A percentile compares a stretch with the other conserved stretches of the same genome.
These are phyloP conservation scores for Ailurus styani DNA, from an alignment of 2,113 vertebrate species.

Conservation along the genomic window DNA sequence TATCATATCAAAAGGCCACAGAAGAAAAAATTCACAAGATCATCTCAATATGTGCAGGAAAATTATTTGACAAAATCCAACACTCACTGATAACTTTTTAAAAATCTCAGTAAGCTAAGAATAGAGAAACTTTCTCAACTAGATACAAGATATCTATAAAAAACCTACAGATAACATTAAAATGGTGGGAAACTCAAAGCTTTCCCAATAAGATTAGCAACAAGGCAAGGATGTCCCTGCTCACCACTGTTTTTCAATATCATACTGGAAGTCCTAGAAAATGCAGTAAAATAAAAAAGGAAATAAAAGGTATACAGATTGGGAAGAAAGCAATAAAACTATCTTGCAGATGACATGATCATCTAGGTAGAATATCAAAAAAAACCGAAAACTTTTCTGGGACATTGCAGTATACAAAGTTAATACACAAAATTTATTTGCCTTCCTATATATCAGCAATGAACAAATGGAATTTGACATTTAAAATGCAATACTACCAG, in stretches of 20 bases:
- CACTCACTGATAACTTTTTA: background rate
- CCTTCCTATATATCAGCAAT: background rate
- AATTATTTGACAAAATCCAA: background rate
- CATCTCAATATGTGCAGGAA: background rate
- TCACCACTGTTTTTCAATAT: background rate
- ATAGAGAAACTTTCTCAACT: background rate
- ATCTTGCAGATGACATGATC: background rate
- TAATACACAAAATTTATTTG: background rate
- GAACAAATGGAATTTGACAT: background rate
- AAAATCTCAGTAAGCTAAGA: background rate
- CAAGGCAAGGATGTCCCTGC: background rate
- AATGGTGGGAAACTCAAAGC: background rate
- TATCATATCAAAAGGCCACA: background rate
- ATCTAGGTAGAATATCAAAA: background rate
- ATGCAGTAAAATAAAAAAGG: background rate
- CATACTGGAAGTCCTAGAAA: background rate
- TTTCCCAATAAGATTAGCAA: background rate
- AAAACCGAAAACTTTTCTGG: background rate
- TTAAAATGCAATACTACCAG: background rate
- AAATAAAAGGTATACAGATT: background rate
- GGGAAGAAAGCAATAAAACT: background rate
- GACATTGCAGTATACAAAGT: background rate
- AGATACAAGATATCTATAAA: background rate
- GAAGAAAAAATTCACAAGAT: background rate
- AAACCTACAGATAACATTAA: background rate